Conservation (phyloP, 2,888 invertebrate species). For the Leptinotarsa haldemani region DNA sequence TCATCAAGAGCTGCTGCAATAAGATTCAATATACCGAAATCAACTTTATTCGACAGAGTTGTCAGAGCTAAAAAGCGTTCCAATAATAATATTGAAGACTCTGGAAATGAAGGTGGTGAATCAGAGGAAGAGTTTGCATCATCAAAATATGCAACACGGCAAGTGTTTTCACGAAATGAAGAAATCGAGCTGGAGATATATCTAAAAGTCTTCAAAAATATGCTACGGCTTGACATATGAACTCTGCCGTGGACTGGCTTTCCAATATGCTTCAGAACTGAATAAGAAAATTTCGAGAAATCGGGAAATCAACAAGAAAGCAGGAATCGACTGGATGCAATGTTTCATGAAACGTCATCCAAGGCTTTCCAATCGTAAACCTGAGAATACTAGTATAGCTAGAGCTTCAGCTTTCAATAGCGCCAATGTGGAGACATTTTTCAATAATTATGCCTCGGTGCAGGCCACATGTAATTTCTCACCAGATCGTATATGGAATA, state of each 20-base stretch:
- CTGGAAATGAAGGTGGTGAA: slow-evolving; percentile 29
- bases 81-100: background rate
- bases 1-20: too few relatives aligned
- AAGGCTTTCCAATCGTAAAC: background rate
- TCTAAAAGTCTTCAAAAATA: slow-evolving; percentile 30
- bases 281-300: slow-evolving; percentile 14
- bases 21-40: background rate
- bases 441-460: too few relatives aligned
- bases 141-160: slow-evolving; percentile 30
- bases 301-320: slow-evolving; percentile 27
- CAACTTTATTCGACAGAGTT: slow-evolving; percentile 25
- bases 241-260: slow-evolving; percentile 25
- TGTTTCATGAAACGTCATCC: slow-evolving; percentile 24
- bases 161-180: slow-evolving; percentile 29
- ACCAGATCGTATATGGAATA: too few relatives aligned
- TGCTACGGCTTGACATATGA: slow-evolving; percentile 31
- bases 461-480: too few relatives aligned
- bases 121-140: slow-evolving; percentile 20
- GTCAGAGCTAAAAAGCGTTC: slow-evolving; percentile 22
- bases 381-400: too few relatives aligned
- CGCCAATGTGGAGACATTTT: too few relatives aligned
- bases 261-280: slow-evolving; percentile 19
- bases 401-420: too few relatives aligned
- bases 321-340: slow-evolving; percentile 26
- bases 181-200: slow-evolving; percentile 29